A percentile compares a stretch with the other conserved stretches of the same genome.
Evolutionary conservation across 2,113 vertebrate genomes (phyloP).

Genomic region (Macrotus californicus): DNA sequence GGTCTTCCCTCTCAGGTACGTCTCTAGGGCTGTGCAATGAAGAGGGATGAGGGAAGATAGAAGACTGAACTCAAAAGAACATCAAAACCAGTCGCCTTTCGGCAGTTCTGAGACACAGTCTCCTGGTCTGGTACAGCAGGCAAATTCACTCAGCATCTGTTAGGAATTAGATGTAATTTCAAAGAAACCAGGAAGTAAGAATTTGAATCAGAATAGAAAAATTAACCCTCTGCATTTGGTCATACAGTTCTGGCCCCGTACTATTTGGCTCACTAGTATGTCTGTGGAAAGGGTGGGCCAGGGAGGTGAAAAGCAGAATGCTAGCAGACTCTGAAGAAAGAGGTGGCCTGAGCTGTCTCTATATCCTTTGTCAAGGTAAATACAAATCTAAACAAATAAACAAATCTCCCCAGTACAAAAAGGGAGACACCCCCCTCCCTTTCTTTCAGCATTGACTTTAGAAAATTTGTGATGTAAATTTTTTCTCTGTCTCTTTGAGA

Average conservation of each 20-base stretch:
- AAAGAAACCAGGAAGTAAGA: constrained; percentile 26
- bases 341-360: neutral
- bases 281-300: neutral
- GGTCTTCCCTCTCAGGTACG: too few relatives aligned
- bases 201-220: constrained; percentile 25
- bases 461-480: neutral
- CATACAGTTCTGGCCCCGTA: neutral
- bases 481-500: neutral
- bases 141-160: neutral
- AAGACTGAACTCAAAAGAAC: neutral
- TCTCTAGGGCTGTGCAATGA: neutral
- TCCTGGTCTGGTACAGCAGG: neutral
- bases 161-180: constrained; percentile 24
- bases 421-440: neutral
- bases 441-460: neutral
- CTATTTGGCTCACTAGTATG: neutral
- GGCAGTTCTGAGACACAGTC: neutral
- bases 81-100: neutral
- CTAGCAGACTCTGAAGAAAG: neutral
- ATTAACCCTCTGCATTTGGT: neutral
- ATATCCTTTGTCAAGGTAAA: neutral
- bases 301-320: neutral
- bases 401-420: neutral
- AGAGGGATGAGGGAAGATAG: neutral
- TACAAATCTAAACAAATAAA: neutral